phyloP scores from a whole-genome alignment of 2,113 vertebrate species.

The Circaetus gallicus region DNA sequence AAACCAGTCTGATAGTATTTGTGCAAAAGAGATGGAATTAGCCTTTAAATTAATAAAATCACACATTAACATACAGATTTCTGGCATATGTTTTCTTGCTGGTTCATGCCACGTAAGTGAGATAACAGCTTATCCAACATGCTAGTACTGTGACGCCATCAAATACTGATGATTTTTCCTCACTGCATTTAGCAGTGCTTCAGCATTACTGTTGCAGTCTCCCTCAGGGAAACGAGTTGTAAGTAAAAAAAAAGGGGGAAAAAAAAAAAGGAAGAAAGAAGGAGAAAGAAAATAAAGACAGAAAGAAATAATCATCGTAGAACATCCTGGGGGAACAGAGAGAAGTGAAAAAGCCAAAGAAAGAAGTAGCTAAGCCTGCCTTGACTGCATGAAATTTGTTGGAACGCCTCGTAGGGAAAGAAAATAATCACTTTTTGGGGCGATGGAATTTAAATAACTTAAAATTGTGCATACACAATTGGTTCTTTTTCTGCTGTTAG shows the following conservation, averaged over 20 bases:
- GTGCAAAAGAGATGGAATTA: neutral
- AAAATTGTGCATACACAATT: constrained; percentile 52
- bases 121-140: constrained; percentile 44
- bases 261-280: neutral
- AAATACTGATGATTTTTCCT: constrained; percentile 57
- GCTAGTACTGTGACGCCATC: neutral
- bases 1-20: neutral
- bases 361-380: constrained; percentile 40
- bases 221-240: neutral
- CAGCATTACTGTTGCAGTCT: constrained; percentile 7
- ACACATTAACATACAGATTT: neutral
- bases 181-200: constrained; percentile 43
- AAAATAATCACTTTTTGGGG: constrained; percentile 66
- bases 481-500: constrained; percentile 43
- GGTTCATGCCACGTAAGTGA: neutral
- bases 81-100: neutral
- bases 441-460: constrained; percentile 71
- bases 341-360: constrained; percentile 64
- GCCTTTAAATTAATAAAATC: constrained; percentile 50
- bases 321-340: constrained; percentile 64
- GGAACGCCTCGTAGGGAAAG: constrained; percentile 43
- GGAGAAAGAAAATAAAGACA: constrained; percentile 58
- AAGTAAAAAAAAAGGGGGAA: neutral
- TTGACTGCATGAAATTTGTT: constrained; percentile 53
- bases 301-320: constrained; percentile 69